Conservation (phyloP, 2,888 invertebrate species). For the Amphipoea oculea region DNA sequence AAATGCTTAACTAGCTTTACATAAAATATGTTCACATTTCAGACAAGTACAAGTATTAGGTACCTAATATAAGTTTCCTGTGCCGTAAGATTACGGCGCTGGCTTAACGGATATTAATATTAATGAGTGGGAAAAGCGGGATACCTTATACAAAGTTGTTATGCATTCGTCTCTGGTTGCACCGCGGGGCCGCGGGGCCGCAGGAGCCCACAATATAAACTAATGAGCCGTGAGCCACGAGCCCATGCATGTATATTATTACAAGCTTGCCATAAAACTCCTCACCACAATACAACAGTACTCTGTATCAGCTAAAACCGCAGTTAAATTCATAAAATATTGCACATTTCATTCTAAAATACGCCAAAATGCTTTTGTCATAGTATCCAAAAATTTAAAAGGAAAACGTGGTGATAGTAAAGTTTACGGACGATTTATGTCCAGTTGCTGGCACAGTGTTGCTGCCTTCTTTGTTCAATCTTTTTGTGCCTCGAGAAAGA, state of each 20-base stretch:
- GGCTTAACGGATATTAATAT: constrained; percentile 70
- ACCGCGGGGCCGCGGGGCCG: constrained; percentile 37
- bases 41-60: constrained; percentile 1
- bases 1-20: neutral
- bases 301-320: constrained; percentile 50
- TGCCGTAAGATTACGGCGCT: constrained; percentile 41
- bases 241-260: constrained; percentile 73
- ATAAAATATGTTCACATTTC: constrained; percentile 2
- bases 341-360: constrained; percentile 58
- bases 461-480: constrained; percentile 58
- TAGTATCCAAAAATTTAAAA: constrained; percentile 61
- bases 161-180: constrained; percentile 52
- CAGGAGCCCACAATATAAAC: constrained; percentile 64
- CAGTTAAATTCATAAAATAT: constrained; percentile 65
- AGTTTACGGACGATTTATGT: constrained; percentile 66
- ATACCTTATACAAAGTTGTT: constrained; percentile 44
- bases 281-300: constrained; percentile 63
- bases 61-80: constrained; percentile 36
- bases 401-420: constrained; percentile 64
- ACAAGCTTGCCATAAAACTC: constrained; percentile 73
- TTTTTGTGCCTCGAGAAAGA: constrained; percentile 48
- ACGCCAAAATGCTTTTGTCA: constrained; percentile 62
- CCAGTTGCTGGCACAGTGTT: constrained; percentile 56
- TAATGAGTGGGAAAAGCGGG: constrained; percentile 69
- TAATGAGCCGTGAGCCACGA: constrained; percentile 81